phyloP scores from a whole-genome alignment of 2,888 invertebrate species.

The Terebella lapidaria region DNA sequence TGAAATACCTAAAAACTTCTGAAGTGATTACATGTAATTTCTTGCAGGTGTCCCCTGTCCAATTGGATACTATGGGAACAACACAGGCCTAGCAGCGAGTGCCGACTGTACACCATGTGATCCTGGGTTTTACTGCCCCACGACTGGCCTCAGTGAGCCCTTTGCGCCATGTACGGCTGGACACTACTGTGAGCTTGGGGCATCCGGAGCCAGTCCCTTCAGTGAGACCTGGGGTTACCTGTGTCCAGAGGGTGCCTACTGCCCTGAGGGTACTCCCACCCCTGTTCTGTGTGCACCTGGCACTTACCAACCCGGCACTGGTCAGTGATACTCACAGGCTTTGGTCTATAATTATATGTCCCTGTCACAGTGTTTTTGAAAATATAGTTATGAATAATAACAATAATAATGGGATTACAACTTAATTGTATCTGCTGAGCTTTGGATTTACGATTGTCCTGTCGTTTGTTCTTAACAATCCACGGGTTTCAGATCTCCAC shows the following conservation, averaged over 20 bases:
- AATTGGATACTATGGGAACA: slow-evolving; percentile 40
- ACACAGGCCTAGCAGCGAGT: slow-evolving; percentile 38
- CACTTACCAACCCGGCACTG: slow-evolving; percentile 38
- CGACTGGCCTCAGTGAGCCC: slow-evolving; percentile 32
- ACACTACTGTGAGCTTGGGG: slow-evolving; percentile 37
- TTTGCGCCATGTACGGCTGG: slow-evolving; percentile 37
- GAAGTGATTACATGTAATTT: too few relatives aligned
- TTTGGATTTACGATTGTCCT: too few relatives aligned
- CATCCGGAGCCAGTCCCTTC: slow-evolving; percentile 30
- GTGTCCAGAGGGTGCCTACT: slow-evolving; percentile 45
- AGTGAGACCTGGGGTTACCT: slow-evolving; percentile 36
- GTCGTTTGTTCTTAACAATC: too few relatives aligned
- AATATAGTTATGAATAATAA: too few relatives aligned
- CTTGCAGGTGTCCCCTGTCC: slow-evolving; percentile 40
- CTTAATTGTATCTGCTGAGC: background rate
- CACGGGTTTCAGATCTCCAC: too few relatives aligned
- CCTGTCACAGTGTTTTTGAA: too few relatives aligned
- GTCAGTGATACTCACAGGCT: slow-evolving; percentile 26
- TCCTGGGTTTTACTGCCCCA: slow-evolving; percentile 41
- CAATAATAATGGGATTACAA: too few relatives aligned
- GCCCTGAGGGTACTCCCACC: slow-evolving; percentile 37
- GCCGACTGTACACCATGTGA: slow-evolving; percentile 43
- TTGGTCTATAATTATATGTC: too few relatives aligned
- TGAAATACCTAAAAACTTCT: too few relatives aligned
- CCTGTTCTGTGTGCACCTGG: slow-evolving; percentile 41